Evolutionary conservation across 2,888 invertebrate species (phyloP), one percentile per base, ranked within the genome.

Genomic region (Didymodactylos carnosus): DNA sequence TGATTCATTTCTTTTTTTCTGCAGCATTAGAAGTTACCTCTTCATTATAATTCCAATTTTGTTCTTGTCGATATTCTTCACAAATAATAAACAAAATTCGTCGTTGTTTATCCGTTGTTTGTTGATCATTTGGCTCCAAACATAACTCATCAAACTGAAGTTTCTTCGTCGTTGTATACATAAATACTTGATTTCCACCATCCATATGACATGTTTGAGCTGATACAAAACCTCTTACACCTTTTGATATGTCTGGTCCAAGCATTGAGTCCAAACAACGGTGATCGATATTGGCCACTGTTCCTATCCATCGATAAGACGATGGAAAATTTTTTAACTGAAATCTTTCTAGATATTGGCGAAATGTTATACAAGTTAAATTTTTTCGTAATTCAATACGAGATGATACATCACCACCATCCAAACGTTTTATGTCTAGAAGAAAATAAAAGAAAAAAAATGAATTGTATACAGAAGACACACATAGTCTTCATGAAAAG

Each of bases 291-390:
- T 29, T 62, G 7, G 62, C 29, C 53, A 74, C 74, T 27, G 94
- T 94, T 82, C 95, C 95, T 75, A 97, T 86, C 82, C 92, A 94
- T 82, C 90, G 91, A 83, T 94, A 97, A 79, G 94, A 92, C 77
- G 94, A 84, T 23, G 97, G 97, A 92, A 97, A 93, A 82, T 94
- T 94, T 85, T 98, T 95, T 0, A 95, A 95, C 85, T 95, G 97
- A 73, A 98, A 89, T 82, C 94, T 91, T 85, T 97, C 94, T 82
- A 97, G 86, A 85, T 95, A 97, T 97, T 97, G 97, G 71, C 92
- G 87, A 87, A 97, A 97, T 84, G 89, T 91, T 85, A 95, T 94
- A 85, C 97, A 98, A 80, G 92, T 88, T 78, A 97, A 87, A 73
- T 87, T 87, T 78, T 92, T 88, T 13, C 95, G 86, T 51, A 97